A percentile compares a stretch with the other conserved stretches of the same genome.
Conservation (phyloP, 2,888 invertebrate species). For the Parnassius orleans region DNA sequence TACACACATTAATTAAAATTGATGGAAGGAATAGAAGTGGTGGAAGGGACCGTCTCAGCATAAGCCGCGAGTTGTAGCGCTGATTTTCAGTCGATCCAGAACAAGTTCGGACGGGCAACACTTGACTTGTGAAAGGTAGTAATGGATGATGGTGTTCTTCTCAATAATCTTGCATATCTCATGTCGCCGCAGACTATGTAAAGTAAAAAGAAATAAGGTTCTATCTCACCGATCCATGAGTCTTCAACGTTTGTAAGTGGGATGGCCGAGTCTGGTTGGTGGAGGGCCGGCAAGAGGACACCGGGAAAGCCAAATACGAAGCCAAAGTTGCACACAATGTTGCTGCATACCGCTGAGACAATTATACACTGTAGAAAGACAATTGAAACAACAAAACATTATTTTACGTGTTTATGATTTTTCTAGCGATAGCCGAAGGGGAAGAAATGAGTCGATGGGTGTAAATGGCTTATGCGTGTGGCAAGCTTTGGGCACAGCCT, state of each 20-base stretch:
- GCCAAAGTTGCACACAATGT: conserved; percentile 48
- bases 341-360: conserved; percentile 49
- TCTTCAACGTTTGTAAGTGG: conserved; percentile 53
- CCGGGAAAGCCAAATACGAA: conserved; percentile 75
- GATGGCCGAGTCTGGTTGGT: conserved; percentile 45
- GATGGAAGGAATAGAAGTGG: too few relatives aligned
- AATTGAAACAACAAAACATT: too few relatives aligned
- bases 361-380: conserved; percentile 52
- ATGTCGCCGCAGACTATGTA: not conserved
- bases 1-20: too few relatives aligned
- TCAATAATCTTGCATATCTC: not conserved
- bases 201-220: not conserved
- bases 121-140: not conserved
- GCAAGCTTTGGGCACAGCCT: too few relatives aligned
- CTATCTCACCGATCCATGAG: conserved; percentile 75
- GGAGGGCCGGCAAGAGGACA: conserved; percentile 78
- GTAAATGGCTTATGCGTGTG: too few relatives aligned
- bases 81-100: too few relatives aligned
- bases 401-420: too few relatives aligned
- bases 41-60: too few relatives aligned
- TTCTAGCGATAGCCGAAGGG: too few relatives aligned
- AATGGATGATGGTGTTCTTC: not conserved
- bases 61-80: too few relatives aligned
- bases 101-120: too few relatives aligned
- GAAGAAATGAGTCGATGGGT: too few relatives aligned